Evolutionary conservation across 2,797 vertebrate genomes (phyloP).

Genomic region (Benthosema pterotum): DNA sequence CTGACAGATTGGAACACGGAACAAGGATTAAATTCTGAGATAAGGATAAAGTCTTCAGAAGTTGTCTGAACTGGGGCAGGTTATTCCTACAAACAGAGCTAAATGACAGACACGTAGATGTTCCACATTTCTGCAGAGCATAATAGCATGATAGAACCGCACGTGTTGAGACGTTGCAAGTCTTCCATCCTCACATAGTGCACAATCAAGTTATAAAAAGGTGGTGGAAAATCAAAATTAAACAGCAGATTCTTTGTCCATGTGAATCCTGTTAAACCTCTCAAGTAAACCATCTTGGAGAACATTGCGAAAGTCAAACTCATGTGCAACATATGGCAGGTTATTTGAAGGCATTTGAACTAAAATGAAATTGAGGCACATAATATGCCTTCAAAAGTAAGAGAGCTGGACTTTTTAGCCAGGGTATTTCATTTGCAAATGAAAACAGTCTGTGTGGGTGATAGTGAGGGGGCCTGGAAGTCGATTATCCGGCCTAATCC

Average conservation of each 20-base stretch:
- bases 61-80: conserved; percentile 8
- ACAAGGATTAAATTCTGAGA: conserved; percentile 1
- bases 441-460: conserved; percentile 44
- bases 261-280: not conserved
- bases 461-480: conserved; percentile 28
- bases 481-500: conserved; percentile 8
- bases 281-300: not conserved
- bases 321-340: not conserved
- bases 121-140: not conserved
- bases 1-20: not conserved
- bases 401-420: conserved; percentile 7
- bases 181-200: conserved; percentile 4
- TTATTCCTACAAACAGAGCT: conserved; percentile 16
- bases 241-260: not conserved
- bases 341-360: no score
- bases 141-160: not conserved
- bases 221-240: not conserved
- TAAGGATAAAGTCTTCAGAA: conserved; percentile 5
- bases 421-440: conserved; percentile 15
- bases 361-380: no score
- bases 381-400: not conserved
- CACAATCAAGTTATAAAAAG: not conserved
- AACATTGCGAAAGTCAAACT: not conserved
- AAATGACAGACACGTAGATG: conserved; percentile 23
- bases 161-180: conserved; percentile 2